Evolutionary conservation across 1,140 invertebrate species (phyloP), one percentile per base, ranked within the genome.

Genomic region (Apis dorsata): DNA sequence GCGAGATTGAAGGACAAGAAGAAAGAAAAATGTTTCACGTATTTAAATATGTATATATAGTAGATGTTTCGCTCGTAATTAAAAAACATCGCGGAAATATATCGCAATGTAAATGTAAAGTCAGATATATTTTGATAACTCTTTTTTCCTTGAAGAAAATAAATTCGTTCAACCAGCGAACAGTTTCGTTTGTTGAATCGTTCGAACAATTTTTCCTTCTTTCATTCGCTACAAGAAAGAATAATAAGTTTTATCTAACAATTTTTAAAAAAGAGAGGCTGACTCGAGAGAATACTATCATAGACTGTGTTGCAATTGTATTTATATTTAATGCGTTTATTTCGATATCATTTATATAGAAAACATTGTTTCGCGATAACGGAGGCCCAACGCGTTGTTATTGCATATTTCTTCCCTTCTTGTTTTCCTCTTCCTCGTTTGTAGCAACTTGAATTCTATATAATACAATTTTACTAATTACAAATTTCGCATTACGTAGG

Each of bases 301-400:
- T 1, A 72, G 24, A 72, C 34, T 17, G 15, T 34, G 34, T 34
- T 12, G 28, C 17, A 19, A 72, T 74, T 63, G 2, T 44, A 3
- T 72, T 72, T 53, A n/a, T 66, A 13, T 77, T 77, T 65, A 66
- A 77, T 77, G 28, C 86, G 86, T 93, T 92, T 93, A 93, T 93
- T 93, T 87, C 87, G 69, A 86, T 74, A 84, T 80, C 85, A 77
- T 86, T 86, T 93, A 92, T 92, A 91, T 93, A 93, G 89, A 93
- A 93, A 93, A 92, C 88, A 92, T 87, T 83, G 78, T 79, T 88
- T 83, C 71, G 87, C 86, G 83, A 81, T 81, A 82, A 89, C 84
- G 79, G 89, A 82, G 74, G 86, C 79, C 79, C 83, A 69, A 72
- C 75, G 74, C 81, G 60, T 83, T 28, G 79, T 87, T 53, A 75